A percentile compares a stretch with the other conserved stretches of the same genome.
phyloP scores from a whole-genome alignment of 2,888 invertebrate genomes.

The Brachypterus glaber region DNA sequence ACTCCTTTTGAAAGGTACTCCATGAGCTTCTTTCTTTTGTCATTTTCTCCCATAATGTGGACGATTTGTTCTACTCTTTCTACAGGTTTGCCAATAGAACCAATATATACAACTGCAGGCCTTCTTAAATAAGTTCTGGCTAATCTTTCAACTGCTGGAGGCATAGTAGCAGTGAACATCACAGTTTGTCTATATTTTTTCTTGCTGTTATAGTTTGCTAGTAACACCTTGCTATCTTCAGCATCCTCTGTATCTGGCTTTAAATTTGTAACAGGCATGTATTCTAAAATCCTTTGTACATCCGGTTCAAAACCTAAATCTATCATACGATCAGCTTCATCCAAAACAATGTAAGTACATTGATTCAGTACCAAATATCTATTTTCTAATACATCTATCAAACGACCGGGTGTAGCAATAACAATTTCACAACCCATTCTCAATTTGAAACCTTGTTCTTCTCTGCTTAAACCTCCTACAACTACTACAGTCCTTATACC shows the following conservation, averaged over 20 bases:
- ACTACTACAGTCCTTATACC: conserved; percentile 90
- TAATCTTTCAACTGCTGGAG: conserved; percentile 91
- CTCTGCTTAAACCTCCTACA: conserved; percentile 95
- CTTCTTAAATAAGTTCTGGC: conserved; percentile 90
- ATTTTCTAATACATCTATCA: conserved; percentile 97
- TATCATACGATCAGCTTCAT: conserved; percentile 99
- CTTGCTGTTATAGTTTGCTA: conserved; percentile 91
- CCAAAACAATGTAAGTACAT: conserved; percentile 95
- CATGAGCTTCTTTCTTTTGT: conserved; percentile 93
- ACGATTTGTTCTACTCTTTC: conserved; percentile 97
- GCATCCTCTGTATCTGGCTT: conserved; percentile 98
- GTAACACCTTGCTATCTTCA: conserved; percentile 67
- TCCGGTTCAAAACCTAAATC: conserved; percentile 99
- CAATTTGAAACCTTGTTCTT: conserved; percentile 96
- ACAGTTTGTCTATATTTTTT: conserved; percentile 99
- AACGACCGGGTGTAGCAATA: conserved; percentile 98
- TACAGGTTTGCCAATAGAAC: conserved; percentile 89
- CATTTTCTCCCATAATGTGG: conserved; percentile 88
- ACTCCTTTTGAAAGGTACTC: conserved; percentile 78
- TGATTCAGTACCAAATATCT: conserved; percentile 87
- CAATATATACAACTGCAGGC: conserved; percentile 94
- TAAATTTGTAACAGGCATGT: conserved; percentile 94
- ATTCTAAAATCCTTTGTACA: conserved; percentile 95
- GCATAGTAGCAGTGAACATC: conserved; percentile 99
- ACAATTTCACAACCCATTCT: conserved; percentile 98